Percentiles rank a stretch among this genome's conserved stretches.
Evolutionary conservation across 2,113 vertebrate species (phyloP).

Genomic region (Ciconia boyciana): DNA sequence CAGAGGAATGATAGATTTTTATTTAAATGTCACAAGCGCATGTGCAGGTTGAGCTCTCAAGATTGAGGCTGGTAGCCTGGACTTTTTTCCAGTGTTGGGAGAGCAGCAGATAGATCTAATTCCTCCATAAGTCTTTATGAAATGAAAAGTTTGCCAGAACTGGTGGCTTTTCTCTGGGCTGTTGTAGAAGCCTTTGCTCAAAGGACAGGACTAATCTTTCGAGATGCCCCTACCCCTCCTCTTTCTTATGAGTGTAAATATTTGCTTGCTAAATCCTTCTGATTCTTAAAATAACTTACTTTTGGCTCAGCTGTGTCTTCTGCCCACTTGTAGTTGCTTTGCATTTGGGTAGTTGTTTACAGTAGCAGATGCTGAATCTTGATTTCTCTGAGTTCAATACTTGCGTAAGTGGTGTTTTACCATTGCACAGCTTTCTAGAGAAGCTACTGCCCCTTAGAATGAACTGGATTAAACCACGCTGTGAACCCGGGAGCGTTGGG

Average conservation of each 20-base stretch:
- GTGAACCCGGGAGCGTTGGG: fast-evolving
- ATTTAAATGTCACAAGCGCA: fast-evolving
- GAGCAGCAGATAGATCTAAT: background rate
- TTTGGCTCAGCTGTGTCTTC: background rate
- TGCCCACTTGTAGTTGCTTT: background rate
- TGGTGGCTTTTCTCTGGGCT: background rate
- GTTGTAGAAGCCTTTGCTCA: background rate
- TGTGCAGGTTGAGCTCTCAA: background rate
- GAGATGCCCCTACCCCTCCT: background rate
- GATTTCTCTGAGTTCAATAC: background rate
- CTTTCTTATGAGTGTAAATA: background rate
- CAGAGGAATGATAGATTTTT: background rate
- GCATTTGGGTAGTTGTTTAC: background rate
- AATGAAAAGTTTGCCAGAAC: background rate
- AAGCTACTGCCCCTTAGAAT: background rate
- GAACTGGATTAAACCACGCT: background rate
- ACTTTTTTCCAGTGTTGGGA: background rate
- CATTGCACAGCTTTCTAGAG: background rate
- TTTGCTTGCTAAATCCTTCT: background rate
- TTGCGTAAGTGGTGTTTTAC: background rate
- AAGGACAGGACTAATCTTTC: background rate
- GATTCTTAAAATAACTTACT: background rate
- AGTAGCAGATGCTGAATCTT: background rate
- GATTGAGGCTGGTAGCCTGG: background rate
- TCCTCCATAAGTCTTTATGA: background rate